A percentile compares a stretch with the other conserved stretches of the same genome.
phyloP scores from a whole-genome alignment of 2,113 vertebrate genomes.

The Tupaia chinensis region DNA sequence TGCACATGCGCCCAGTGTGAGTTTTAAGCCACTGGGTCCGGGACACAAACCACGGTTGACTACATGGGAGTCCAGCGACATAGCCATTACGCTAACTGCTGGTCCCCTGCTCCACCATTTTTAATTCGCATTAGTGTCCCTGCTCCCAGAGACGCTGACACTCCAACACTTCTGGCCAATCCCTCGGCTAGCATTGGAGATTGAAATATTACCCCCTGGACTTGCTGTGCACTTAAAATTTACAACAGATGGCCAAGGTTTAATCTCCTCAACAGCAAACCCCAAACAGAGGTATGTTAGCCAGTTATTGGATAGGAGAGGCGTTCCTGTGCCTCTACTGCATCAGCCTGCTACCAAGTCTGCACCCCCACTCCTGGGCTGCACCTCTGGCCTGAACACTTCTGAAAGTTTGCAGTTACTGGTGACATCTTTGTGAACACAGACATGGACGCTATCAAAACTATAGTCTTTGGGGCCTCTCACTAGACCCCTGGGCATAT shows the following conservation, averaged over 20 bases:
- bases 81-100: too few species aligned
- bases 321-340: neutral
- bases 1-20: too few species aligned
- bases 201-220: neutral
- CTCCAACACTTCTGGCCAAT: too few species aligned
- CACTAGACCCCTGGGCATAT: neutral
- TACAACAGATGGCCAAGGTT: neutral
- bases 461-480: neutral
- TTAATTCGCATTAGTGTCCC: neutral
- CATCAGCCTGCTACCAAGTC: neutral
- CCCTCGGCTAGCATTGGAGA: neutral
- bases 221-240: neutral
- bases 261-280: neutral
- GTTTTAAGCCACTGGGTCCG: too few species aligned
- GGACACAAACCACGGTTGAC: too few species aligned
- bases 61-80: too few species aligned
- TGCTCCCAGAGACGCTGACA: neutral
- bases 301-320: neutral
- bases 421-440: neutral
- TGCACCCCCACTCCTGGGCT: neutral
- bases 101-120: neutral
- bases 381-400: neutral
- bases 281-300: neutral
- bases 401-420: neutral
- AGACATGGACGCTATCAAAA: neutral